Percentiles rank a stretch among this genome's conserved stretches.
phyloP scores from a whole-genome alignment of 2,113 vertebrate genomes.

The Hystrix brachyura region DNA sequence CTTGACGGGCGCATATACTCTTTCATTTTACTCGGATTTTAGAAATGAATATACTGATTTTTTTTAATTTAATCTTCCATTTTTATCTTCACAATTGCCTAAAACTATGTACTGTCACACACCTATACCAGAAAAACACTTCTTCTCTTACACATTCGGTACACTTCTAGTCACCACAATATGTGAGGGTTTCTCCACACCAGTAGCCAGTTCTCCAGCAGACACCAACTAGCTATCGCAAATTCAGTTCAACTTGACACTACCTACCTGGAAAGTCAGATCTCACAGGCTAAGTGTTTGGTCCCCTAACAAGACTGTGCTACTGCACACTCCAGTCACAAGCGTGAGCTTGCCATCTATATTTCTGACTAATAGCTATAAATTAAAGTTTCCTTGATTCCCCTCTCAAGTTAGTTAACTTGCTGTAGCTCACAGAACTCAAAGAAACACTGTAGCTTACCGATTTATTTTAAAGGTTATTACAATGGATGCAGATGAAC shows the following conservation, averaged over 20 bases:
- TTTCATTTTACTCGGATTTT: constrained; percentile 49
- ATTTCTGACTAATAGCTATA: neutral
- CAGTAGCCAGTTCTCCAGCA: neutral
- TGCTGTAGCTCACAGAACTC: neutral
- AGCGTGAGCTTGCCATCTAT: neutral
- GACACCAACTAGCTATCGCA: neutral
- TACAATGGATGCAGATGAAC: neutral
- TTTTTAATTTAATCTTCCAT: neutral
- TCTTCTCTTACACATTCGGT: neutral
- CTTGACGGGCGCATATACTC: neutral
- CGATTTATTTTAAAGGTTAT: neutral
- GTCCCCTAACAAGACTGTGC: neutral
- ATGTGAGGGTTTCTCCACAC: neutral
- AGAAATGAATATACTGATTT: neutral
- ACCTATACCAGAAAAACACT: neutral
- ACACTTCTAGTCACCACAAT: neutral
- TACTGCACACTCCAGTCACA: neutral
- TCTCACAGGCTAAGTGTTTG: neutral
- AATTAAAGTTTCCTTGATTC: neutral
- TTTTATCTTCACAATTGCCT: neutral
- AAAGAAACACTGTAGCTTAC: neutral
- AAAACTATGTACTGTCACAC: neutral
- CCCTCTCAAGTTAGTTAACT: neutral
- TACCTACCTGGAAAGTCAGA: neutral
- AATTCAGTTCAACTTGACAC: neutral